phyloP scores from a whole-genome alignment of 2,113 vertebrate genomes.

The Panthera tigris region DNA sequence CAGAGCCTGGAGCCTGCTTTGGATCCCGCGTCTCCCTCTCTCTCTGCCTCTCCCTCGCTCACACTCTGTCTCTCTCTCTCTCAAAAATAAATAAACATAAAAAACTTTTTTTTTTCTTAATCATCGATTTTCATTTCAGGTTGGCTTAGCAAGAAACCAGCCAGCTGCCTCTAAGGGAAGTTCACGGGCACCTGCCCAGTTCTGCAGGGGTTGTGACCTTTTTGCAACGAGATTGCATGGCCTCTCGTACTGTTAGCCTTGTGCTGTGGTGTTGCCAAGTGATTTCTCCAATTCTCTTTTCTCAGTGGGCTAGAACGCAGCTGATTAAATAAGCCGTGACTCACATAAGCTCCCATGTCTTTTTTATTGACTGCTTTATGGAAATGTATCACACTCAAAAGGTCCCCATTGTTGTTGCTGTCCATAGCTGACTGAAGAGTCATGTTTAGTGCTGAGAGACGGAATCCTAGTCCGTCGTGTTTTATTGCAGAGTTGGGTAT shows the following conservation, averaged over 20 bases:
- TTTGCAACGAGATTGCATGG: not conserved
- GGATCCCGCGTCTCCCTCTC: too few species aligned
- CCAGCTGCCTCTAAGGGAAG: conserved; percentile 4
- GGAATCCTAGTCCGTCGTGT: not conserved
- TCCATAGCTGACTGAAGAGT: not conserved
- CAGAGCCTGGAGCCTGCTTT: too few species aligned
- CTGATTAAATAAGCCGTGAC: conserved; percentile 74
- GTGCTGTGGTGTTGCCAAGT: conserved; percentile 48
- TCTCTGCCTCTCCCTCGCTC: too few species aligned
- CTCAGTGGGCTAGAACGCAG: conserved; percentile 64
- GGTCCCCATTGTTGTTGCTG: conserved; percentile 37
- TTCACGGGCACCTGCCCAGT: conserved; percentile 34
- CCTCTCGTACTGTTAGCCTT: conserved; percentile 39
- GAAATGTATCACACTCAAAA: conserved; percentile 61
- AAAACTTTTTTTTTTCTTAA: not conserved
- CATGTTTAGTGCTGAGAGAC: conserved; percentile 41
- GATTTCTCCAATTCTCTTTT: conserved; percentile 69
- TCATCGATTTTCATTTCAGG: not conserved
- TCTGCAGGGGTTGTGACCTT: not conserved
- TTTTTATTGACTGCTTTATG: conserved; percentile 72
- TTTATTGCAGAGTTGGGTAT: not conserved
- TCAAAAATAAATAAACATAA: not conserved
- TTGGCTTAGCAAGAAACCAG: conserved; percentile 46
- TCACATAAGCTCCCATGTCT: conserved; percentile 62
- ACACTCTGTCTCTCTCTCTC: too few species aligned